These are phyloP conservation scores for Anser brachyrhynchus DNA, from an alignment of 2,113 vertebrate genomes.

Conservation along the genomic window DNA sequence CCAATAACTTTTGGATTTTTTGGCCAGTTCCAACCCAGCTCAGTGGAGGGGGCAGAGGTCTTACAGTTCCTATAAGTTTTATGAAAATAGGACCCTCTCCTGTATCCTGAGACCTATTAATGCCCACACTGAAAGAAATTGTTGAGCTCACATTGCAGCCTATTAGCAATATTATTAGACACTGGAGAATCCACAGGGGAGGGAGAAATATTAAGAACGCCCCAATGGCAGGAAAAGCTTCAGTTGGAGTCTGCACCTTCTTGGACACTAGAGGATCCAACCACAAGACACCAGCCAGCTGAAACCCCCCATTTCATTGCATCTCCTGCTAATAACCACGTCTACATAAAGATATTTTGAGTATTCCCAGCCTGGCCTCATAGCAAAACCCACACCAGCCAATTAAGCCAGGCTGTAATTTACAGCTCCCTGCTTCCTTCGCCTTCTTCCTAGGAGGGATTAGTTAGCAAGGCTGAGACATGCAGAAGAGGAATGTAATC, in stretches of 20 bases:
- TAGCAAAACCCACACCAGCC: neutral
- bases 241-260: constrained; percentile 56
- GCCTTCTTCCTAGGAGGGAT: neutral
- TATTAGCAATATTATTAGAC: constrained; percentile 69
- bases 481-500: neutral
- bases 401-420: constrained; percentile 47
- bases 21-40: constrained; percentile 33
- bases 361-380: constrained; percentile 15
- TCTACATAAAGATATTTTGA: constrained; percentile 33
- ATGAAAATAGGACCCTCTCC: constrained; percentile 62
- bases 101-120: constrained; percentile 61
- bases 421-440: constrained; percentile 38
- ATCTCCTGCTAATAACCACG: constrained; percentile 24
- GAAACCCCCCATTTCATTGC: constrained; percentile 11
- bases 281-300: constrained; percentile 36
- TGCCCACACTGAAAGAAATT: constrained; percentile 66
- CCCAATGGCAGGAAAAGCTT: constrained; percentile 17
- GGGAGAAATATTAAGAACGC: constrained; percentile 28
- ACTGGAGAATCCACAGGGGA: constrained; percentile 61
- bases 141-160: constrained; percentile 62
- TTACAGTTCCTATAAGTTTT: constrained; percentile 49
- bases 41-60: constrained; percentile 59
- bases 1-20: constrained; percentile 55
- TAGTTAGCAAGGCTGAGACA: accelerated
- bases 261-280: constrained; percentile 45